Evolutionary conservation across 1,140 invertebrate genomes (phyloP).

Genomic region (Lepidostoma basale): DNA sequence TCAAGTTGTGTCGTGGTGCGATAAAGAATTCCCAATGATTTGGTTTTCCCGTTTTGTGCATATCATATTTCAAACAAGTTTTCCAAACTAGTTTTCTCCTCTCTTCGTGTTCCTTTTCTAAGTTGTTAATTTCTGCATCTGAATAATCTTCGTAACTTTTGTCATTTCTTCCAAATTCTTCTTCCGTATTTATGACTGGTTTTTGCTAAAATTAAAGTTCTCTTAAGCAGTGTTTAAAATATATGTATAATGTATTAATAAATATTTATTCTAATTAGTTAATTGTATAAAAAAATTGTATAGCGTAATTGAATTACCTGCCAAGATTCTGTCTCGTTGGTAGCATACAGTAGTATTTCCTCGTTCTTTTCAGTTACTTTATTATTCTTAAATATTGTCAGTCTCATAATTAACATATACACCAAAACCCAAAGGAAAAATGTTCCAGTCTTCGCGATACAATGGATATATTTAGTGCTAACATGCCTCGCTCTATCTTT

Average conservation of each 20-base stretch:
- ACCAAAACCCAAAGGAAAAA: conserved; percentile 58
- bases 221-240: not conserved
- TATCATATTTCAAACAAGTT: conserved; percentile 38
- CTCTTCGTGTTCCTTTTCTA: conserved; percentile 38
- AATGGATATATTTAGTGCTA: conserved; percentile 50
- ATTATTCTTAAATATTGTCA: conserved; percentile 56
- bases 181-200: too few relatives aligned
- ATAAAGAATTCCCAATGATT: conserved; percentile 75
- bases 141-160: conserved; percentile 46
- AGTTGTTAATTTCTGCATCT: conserved; percentile 30
- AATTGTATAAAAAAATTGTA: conserved; percentile 12
- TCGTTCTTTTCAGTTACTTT: conserved; percentile 30
- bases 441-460: conserved; percentile 56
- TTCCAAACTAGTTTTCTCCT: conserved; percentile 40
- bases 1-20: conserved; percentile 70
- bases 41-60: conserved; percentile 46
- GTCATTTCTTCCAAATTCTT: conserved; percentile 39
- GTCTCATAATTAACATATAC: conserved; percentile 59
- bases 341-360: conserved; percentile 32
- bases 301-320: conserved; percentile 31
- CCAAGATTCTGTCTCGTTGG: conserved; percentile 44
- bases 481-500: conserved; percentile 33
- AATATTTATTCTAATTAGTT: not conserved
- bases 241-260: too few relatives aligned
- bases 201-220: conserved; percentile 34